phyloP scores from a whole-genome alignment of 2,888 invertebrate species.

The Chrysotoxum bicinctum region DNA sequence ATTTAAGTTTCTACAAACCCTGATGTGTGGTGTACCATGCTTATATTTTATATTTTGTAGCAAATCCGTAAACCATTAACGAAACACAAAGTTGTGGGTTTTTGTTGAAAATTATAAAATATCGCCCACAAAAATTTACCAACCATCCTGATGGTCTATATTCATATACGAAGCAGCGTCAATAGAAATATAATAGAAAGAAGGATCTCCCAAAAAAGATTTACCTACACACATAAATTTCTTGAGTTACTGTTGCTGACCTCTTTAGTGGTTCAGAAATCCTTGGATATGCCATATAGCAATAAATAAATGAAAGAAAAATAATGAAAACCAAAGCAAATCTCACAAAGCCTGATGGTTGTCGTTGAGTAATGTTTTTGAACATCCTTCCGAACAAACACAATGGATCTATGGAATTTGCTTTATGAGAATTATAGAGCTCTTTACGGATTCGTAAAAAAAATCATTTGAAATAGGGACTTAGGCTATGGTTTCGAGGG shows the following conservation, averaged over 20 bases:
- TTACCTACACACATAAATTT: neutral
- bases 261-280: neutral
- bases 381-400: neutral
- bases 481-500: no score
- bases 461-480: no score
- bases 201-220: neutral
- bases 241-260: neutral
- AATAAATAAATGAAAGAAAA: neutral
- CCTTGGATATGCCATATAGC: neutral
- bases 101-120: neutral
- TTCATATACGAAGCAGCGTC: neutral
- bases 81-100: conserved; percentile 1
- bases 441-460: neutral
- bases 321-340: neutral
- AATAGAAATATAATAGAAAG: neutral
- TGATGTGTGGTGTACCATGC: neutral
- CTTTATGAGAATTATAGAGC: neutral
- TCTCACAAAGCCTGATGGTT: neutral
- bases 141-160: neutral
- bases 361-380: neutral
- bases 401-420: neutral
- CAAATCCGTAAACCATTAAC: neutral
- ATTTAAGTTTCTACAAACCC: neutral
- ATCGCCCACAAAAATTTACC: neutral
- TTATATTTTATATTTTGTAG: neutral